Percentiles rank a stretch among this genome's conserved stretches.
These are phyloP conservation scores for Catamblyrhynchus diadema DNA, from an alignment of 2,797 vertebrate genomes.

Conservation along the genomic window DNA sequence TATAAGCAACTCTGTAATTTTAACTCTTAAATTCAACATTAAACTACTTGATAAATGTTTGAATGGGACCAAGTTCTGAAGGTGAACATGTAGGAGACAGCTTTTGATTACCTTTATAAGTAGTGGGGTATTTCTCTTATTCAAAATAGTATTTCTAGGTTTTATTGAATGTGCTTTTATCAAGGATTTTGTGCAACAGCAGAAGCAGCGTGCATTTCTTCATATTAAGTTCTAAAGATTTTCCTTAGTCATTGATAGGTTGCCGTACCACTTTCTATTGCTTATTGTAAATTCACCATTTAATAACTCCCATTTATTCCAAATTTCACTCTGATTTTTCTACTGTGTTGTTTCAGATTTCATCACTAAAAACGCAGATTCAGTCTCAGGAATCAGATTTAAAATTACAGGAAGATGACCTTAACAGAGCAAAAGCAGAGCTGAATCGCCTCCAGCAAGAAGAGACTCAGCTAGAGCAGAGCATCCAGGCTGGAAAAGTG, in stretches of 20 bases:
- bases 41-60: neutral
- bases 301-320: neutral
- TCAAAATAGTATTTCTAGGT: neutral
- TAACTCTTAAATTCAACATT: neutral
- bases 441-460: constrained; percentile 91
- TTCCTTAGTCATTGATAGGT: neutral
- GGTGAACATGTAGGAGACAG: neutral
- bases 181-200: neutral
- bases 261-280: neutral
- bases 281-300: neutral
- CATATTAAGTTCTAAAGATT: neutral
- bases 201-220: neutral
- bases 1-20: neutral
- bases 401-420: constrained; percentile 91
- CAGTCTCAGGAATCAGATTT: constrained; percentile 94
- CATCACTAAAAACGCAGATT: constrained; percentile 91
- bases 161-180: neutral
- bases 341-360: constrained; percentile 79
- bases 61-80: neutral
- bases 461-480: constrained; percentile 93
- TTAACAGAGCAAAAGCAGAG: constrained; percentile 88
- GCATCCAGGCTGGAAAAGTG: constrained; percentile 90
- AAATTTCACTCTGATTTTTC: neutral
- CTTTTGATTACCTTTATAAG: neutral
- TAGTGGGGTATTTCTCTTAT: neutral